phyloP scores from a whole-genome alignment of 2,888 invertebrate genomes.

The Timema cristinae region DNA sequence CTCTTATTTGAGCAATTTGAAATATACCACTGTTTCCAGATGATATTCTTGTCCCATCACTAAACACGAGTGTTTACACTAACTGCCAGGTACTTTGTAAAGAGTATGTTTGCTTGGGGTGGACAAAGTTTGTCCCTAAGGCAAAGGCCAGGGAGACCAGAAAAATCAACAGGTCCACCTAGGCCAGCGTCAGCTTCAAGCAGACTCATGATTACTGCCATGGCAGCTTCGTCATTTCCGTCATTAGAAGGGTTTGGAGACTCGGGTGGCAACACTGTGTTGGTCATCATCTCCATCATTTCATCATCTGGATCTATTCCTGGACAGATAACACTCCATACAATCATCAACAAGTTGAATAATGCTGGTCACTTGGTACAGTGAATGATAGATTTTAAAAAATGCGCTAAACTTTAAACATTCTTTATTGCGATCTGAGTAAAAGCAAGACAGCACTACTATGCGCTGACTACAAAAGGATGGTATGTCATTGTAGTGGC shows the following conservation, averaged over 20 bases:
- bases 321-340: slow-evolving; percentile 16
- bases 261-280: slow-evolving; percentile 44
- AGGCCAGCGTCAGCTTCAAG: slow-evolving; percentile 85
- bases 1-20: too few relatives aligned
- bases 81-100: too few relatives aligned
- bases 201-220: slow-evolving; percentile 89
- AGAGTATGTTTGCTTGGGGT: too few relatives aligned
- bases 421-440: too few relatives aligned
- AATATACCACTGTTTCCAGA: too few relatives aligned
- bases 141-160: slow-evolving; percentile 79
- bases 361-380: not conserved
- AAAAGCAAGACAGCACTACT: too few relatives aligned
- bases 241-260: slow-evolving; percentile 54
- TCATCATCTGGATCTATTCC: slow-evolving; percentile 45
- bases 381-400: too few relatives aligned
- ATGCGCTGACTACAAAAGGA: too few relatives aligned
- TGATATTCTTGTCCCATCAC: too few relatives aligned
- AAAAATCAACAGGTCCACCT: slow-evolving; percentile 82
- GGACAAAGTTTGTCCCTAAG: slow-evolving; percentile 43
- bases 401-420: too few relatives aligned
- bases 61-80: too few relatives aligned
- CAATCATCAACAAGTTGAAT: not conserved
- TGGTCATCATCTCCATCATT: slow-evolving; percentile 57
- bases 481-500: too few relatives aligned
- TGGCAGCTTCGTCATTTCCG: slow-evolving; percentile 83